Evolutionary conservation across 2,888 invertebrate genomes (phyloP).

Genomic region (Horisme vitalbata): DNA sequence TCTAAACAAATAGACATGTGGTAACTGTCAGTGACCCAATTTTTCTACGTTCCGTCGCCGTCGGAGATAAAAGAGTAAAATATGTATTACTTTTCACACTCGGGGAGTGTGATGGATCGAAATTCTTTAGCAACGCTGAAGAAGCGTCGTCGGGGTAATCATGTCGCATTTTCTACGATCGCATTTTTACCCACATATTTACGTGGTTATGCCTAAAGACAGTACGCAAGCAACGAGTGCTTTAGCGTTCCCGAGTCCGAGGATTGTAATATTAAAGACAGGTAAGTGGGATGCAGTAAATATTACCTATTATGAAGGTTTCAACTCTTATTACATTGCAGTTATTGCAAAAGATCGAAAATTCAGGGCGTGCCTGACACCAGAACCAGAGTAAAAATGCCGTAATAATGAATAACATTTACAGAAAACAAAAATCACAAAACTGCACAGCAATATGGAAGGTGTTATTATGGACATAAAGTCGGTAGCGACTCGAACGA

Average conservation of each 20-base stretch:
- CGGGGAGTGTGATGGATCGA: slow-evolving; percentile 29
- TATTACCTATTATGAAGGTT: background rate
- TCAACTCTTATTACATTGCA: slow-evolving; percentile 8
- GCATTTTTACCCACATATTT: slow-evolving; percentile 11
- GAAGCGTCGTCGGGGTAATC: slow-evolving; percentile 24
- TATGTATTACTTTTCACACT: slow-evolving; percentile 23
- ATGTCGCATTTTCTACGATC: slow-evolving; percentile 20
- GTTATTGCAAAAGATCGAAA: slow-evolving; percentile 14
- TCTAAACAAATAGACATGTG: slow-evolving; percentile 24
- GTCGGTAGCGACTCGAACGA: slow-evolving; percentile 29
- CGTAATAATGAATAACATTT: slow-evolving; percentile 30
- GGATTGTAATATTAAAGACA: too few species aligned
- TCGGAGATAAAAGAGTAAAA: slow-evolving; percentile 23
- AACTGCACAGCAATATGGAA: slow-evolving; percentile 23
- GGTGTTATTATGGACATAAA: slow-evolving; percentile 27
- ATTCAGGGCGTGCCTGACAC: slow-evolving; percentile 19
- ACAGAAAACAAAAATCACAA: slow-evolving; percentile 24
- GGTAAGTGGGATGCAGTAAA: background rate
- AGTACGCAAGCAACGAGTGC: too few species aligned
- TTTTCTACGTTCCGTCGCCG: slow-evolving; percentile 20
- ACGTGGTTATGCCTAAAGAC: too few species aligned
- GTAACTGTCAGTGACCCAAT: slow-evolving; percentile 24
- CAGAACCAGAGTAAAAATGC: slow-evolving; percentile 27
- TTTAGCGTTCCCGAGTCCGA: too few species aligned
- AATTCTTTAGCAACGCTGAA: slow-evolving; percentile 25